Evolutionary conservation across 1,140 invertebrate genomes (phyloP).

Genomic region (Drosophila virilis): DNA sequence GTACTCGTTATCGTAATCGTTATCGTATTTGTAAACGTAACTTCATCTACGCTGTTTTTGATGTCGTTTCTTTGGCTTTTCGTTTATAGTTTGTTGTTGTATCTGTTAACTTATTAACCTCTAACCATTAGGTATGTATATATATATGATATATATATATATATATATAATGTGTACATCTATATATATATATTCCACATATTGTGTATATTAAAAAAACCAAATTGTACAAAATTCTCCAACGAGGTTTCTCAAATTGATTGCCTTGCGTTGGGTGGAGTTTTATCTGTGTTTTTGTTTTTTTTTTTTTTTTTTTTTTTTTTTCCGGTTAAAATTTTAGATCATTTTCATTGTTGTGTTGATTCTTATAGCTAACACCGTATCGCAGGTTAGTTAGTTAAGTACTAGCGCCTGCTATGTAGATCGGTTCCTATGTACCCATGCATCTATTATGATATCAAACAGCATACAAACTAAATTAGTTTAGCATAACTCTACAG

Average conservation of each 20-base stretch:
- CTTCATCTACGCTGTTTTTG: conserved; percentile 74
- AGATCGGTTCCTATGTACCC: conserved; percentile 14
- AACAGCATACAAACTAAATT: conserved; percentile 18
- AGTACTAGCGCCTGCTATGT: conserved; percentile 31
- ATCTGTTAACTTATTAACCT: conserved; percentile 43
- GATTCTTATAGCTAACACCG: conserved; percentile 11
- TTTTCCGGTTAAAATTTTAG: too few relatives aligned
- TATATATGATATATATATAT: conserved; percentile 14
- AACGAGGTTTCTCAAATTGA: conserved; percentile 25
- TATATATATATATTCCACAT: conserved; percentile 12
- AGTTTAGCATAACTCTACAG: conserved; percentile 28
- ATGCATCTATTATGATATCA: conserved; percentile 16
- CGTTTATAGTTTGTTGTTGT: conserved; percentile 72
- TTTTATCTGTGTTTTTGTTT: conserved; percentile 24
- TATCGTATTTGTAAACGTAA: conserved; percentile 41
- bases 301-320: conserved; percentile 2
- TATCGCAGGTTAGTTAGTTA: conserved; percentile 23
- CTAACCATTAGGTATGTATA: conserved; percentile 22
- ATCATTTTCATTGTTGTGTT: conserved; percentile 8
- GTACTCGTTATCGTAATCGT: conserved; percentile 37
- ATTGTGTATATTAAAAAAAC: neutral
- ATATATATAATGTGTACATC: conserved; percentile 27
- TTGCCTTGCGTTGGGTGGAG: conserved; percentile 40
- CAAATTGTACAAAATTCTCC: neutral
- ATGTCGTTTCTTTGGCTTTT: conserved; percentile 67